phyloP scores from a whole-genome alignment of 2,113 vertebrate species.

The Pionites leucogaster region DNA sequence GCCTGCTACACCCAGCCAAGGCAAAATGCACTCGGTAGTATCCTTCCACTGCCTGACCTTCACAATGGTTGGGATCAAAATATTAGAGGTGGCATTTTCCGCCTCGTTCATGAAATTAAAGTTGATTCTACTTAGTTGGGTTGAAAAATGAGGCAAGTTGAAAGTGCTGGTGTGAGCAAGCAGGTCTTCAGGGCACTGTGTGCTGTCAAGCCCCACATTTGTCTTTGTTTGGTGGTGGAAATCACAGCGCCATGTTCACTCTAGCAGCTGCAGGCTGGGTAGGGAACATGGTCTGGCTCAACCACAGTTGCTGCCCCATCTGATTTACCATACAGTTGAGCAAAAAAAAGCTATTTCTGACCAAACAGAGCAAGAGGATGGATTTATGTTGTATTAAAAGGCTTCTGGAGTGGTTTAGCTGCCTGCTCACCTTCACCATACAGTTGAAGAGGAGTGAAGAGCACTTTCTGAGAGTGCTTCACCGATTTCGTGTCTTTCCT shows the following conservation, averaged over 20 bases:
- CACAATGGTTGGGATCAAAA: not conserved
- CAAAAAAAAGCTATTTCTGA: not conserved
- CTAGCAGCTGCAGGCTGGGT: not conserved
- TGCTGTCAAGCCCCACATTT: accelerated
- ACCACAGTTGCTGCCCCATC: not conserved
- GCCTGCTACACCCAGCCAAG: not conserved
- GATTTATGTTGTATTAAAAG: not conserved
- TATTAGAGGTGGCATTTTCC: not conserved
- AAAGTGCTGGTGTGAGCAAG: not conserved
- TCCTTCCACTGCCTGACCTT: not conserved
- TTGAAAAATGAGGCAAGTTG: not conserved
- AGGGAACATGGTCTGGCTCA: not conserved
- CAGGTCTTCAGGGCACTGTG: not conserved
- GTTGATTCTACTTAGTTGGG: accelerated
- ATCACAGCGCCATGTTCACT: accelerated
- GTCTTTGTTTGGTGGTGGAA: not conserved
- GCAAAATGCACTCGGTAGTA: accelerated
- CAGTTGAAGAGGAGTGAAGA: not conserved
- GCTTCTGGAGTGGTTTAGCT: not conserved
- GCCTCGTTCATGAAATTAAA: accelerated
- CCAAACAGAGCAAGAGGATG: not conserved
- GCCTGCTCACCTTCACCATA: not conserved
- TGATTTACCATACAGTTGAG: not conserved
- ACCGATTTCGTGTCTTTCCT: not conserved
- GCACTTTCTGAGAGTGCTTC: not conserved